Evolutionary conservation across 2,888 invertebrate species (phyloP).

Genomic region (Lathronympha strigana): DNA sequence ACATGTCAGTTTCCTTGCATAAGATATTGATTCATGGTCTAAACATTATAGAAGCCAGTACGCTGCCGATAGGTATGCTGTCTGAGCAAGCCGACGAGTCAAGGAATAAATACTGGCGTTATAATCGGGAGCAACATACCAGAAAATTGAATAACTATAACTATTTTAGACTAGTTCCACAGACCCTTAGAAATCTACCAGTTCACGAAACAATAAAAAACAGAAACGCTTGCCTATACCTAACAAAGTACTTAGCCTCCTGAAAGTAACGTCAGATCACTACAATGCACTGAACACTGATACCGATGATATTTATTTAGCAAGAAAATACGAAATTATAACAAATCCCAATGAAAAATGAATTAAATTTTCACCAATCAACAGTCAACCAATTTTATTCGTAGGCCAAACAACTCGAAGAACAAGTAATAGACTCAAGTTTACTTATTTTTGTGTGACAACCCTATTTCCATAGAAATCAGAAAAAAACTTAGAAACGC

Average conservation of each 20-base stretch:
- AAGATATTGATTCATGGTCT: conserved; percentile 6
- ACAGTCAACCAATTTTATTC: too few relatives aligned
- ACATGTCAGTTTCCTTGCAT: conserved; percentile 40
- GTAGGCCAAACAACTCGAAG: too few relatives aligned
- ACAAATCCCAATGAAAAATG: too few relatives aligned
- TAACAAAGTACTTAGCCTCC: conserved; percentile 1
- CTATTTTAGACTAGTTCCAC: conserved; percentile 7
- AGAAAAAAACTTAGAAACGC: conserved; percentile 8
- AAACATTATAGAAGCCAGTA: neutral
- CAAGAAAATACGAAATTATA: conserved; percentile 10
- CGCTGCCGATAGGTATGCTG: conserved; percentile 5
- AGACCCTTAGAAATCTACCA: neutral
- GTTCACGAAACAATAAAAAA: conserved; percentile 3
- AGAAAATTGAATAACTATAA: neutral
- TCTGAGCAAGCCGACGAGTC: conserved; percentile 13
- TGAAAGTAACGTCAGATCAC: conserved; percentile 1
- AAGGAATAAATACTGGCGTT: conserved; percentile 6
- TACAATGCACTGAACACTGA: neutral
- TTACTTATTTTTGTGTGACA: neutral
- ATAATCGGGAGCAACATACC: conserved; percentile 3
- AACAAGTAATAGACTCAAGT: neutral
- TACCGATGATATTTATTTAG: neutral
- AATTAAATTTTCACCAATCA: too few relatives aligned
- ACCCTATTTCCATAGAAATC: too few relatives aligned
- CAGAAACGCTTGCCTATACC: neutral